phyloP scores from a whole-genome alignment of 2,888 invertebrate species.

The Hypercompe scribonia region DNA sequence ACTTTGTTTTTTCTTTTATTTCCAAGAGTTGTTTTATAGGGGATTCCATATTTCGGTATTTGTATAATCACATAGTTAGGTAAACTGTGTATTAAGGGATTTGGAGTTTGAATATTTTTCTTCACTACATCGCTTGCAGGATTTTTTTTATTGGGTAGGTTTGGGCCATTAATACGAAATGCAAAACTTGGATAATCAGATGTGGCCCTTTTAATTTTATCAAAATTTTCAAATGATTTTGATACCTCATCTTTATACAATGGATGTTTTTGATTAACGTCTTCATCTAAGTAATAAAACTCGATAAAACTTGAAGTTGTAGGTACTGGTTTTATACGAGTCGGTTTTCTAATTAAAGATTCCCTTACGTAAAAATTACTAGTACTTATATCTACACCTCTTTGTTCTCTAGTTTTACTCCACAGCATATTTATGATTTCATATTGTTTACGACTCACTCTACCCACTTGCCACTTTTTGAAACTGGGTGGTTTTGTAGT shows the following conservation, averaged over 20 bases:
- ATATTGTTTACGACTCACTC: constrained; percentile 69
- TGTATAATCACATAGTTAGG: neutral
- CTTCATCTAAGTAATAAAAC: constrained; percentile 75
- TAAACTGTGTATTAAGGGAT: neutral
- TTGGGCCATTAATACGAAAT: constrained; percentile 50
- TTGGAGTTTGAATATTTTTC: neutral
- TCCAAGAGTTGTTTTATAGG: neutral
- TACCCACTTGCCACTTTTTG: constrained; percentile 64
- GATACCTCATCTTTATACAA: constrained; percentile 13
- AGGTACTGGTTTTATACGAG: constrained; percentile 25
- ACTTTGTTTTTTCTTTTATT: constrained; percentile 3
- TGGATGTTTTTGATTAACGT: constrained; percentile 17
- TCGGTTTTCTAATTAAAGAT: constrained; percentile 26
- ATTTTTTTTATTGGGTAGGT: constrained; percentile 30
- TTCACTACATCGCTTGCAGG: constrained; percentile 23
- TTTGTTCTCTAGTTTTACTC: constrained; percentile 69
- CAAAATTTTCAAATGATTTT: constrained; percentile 22
- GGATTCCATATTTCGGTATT: neutral
- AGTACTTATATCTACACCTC: constrained; percentile 50
- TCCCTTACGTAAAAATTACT: constrained; percentile 27
- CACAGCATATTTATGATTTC: constrained; percentile 73
- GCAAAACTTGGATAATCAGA: constrained; percentile 50
- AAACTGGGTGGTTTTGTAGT: constrained; percentile 8
- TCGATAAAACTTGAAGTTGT: constrained; percentile 75
- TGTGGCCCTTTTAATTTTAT: constrained; percentile 27